Base-by-base conservation (phyloP, 2,888 invertebrate genomes). In the Phyllotreta cruciferae region DNA sequence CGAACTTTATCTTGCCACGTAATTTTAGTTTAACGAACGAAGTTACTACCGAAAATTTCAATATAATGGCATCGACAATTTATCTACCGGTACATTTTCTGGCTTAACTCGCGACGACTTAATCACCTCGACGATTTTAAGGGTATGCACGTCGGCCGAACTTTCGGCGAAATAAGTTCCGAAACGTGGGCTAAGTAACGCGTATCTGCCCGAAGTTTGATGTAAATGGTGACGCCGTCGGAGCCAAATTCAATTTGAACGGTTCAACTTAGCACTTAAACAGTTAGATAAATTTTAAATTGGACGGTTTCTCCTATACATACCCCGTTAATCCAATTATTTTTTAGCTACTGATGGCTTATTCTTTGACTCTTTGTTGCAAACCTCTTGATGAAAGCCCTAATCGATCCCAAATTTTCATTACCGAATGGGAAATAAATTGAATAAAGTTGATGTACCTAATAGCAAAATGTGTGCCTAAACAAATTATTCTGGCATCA, bases 161-260 rank as follows among this genome's bases (percentile, higher is more conserved):
- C 41, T 34, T 55, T 55, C 38, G 13, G n/a, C 13, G 55, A 55
- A 55, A 42, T 55, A 55, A 55, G 55, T 55, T 55, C 41, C 55
- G 11, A 34, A 55, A 55, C 55, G 42, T 55, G 41, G 55, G 42
- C 55, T 55, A 34, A 55, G 55, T 55, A 55, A 55, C 24, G 35
- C 42, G 55, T 42, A 55, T 55, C 24, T 3, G 1, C 42, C 34
- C 42, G 8, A 34, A 41, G 35, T 41, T 39, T 9, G 41, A 55
- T 55, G 42, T 54, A 54, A 54, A 54, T 54, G 54, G 54, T 41
- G 39, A n/a, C 34, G 39, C 13, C 9, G n/a, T 10, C 9, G 6
- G 24, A 41, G 24, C 9, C 10, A 24, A 55, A 55, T 55, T 55
- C 42, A 41, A 55, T 55, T 55, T 53, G 7, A 24, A 11, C 34